Percentiles rank a stretch among this genome's conserved stretches.
phyloP scores from a whole-genome alignment of 2,113 vertebrate genomes.

The Prunella fulvescens region DNA sequence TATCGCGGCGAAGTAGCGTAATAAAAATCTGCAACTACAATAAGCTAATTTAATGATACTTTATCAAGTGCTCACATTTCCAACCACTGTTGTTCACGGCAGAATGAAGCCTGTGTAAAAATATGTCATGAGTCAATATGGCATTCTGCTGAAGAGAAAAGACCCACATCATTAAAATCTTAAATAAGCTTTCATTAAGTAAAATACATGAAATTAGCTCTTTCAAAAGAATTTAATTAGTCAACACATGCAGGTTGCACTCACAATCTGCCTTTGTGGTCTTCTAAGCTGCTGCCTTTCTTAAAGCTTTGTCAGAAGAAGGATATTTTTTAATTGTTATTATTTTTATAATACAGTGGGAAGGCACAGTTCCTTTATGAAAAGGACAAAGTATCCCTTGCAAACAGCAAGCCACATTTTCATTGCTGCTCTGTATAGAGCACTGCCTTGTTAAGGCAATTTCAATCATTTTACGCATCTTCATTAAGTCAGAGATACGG shows the following conservation, averaged over 20 bases:
- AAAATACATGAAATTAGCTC: constrained; percentile 42
- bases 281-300: background rate
- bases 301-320: background rate
- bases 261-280: constrained; percentile 22
- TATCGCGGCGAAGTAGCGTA: background rate
- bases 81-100: constrained; percentile 23
- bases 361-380: background rate
- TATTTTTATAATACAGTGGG: background rate
- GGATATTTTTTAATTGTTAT: background rate
- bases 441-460: background rate
- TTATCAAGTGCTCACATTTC: constrained; percentile 2
- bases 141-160: constrained; percentile 5
- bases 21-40: constrained; percentile 59
- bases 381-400: constrained; percentile 7
- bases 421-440: background rate
- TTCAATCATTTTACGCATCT: background rate
- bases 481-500: constrained; percentile 19
- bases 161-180: constrained; percentile 32
- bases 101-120: constrained; percentile 51
- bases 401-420: background rate
- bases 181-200: constrained; percentile 46
- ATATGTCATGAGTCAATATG: constrained; percentile 33
- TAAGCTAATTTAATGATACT: constrained; percentile 43
- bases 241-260: constrained; percentile 7
- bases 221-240: constrained; percentile 43